Evolutionary conservation across 2,797 vertebrate genomes (phyloP).

Genomic region (Taeniopygia guttata): DNA sequence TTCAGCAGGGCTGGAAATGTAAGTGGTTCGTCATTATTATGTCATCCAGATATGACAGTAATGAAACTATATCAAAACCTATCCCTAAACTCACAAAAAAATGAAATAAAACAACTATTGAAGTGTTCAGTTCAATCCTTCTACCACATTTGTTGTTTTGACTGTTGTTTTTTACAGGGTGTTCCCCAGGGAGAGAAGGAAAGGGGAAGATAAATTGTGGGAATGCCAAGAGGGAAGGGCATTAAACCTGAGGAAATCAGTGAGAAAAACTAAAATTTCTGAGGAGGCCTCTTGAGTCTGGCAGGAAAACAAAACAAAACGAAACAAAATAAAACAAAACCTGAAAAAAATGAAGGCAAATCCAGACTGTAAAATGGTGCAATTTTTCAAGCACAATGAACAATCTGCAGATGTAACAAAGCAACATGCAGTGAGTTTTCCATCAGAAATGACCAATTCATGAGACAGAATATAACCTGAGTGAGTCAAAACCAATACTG

Average conservation of each 20-base stretch:
- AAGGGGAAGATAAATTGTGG: not conserved
- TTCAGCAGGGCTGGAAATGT: not conserved
- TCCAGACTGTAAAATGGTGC: not conserved
- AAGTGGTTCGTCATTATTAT: not conserved
- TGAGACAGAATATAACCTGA: not conserved
- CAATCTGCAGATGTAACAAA: not conserved
- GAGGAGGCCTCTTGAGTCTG: not conserved
- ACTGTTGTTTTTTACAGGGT: not conserved
- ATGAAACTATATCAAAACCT: not conserved
- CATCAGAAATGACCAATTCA: not conserved
- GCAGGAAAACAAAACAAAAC: not conserved
- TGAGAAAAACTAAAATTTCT: not conserved
- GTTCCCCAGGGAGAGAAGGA: not conserved
- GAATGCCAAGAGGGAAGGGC: not conserved
- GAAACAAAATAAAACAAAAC: not conserved
- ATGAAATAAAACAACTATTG: not conserved
- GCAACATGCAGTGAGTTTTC: accelerated
- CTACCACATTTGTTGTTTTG: not conserved
- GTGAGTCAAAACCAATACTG: accelerated
- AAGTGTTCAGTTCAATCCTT: not conserved
- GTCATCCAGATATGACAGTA: not conserved
- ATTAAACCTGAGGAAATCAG: not conserved
- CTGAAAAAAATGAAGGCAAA: not conserved
- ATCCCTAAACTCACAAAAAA: not conserved
- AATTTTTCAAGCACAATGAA: not conserved